Base-by-base conservation (phyloP, 2,888 invertebrate species). In the Tillus elongatus region DNA sequence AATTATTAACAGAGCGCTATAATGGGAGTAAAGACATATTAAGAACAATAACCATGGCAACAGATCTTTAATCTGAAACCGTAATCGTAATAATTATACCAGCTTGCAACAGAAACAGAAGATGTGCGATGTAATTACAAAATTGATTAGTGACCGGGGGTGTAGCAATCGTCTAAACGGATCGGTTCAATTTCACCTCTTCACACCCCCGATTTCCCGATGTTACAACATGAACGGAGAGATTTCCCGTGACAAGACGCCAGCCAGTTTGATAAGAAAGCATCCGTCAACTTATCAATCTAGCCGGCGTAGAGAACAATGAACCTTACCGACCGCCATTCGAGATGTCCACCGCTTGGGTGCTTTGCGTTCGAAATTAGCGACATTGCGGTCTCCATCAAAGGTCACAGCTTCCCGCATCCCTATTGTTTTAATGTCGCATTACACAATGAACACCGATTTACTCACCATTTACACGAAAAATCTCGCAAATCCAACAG, bases 311-410 rank as follows among this genome's bases (percentile, higher is more conserved):
- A 54, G 61, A 61, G 70, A 69, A 70, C 70, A 70, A 70, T 70
- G 70, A 70, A 70, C 70, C 57, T 68, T 68, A 56, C 60, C 62
- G 67, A 68, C 69, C 68, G 70, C 70, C 69, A 70, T 70, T 68
- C 62, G 64, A 64, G 64, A 65, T 66, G 64, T 67, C 66, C 67
- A 62, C 63, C 63, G 66, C 66, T 67, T 66, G 63, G 63, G 61
- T 57, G 61, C 57, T 56, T 55, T 59, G 54, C 58, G 58, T 59
- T 63, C 59, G 57, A 66, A 65, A 66, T 60, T 59, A 58, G 56
- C 57, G 55, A 57, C 55, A 59, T 52, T 40, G 53, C 54, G 48
- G 52, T 54, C 47, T 52, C 49, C 52, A 50, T 56, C 54, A 59
- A 57, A 59, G 54, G 56, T 60, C 60, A 53, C 51, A 52, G 49